Evolutionary conservation across 2,113 vertebrate genomes (phyloP).

Genomic region (Cyanoderma ruficeps): DNA sequence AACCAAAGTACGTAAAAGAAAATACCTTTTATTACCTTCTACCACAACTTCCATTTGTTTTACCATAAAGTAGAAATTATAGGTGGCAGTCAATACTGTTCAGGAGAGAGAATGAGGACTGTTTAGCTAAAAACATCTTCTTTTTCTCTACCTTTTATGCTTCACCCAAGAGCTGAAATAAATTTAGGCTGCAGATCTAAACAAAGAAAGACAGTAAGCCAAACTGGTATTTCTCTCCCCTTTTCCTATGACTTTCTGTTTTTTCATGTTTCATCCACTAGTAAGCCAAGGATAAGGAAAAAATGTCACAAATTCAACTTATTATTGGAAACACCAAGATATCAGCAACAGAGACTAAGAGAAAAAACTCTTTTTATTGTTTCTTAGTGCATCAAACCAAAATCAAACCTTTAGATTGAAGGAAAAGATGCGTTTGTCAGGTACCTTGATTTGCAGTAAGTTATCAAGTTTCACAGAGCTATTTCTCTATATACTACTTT

Average conservation of each 20-base stretch:
- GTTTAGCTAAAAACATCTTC: not conserved
- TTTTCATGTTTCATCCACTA: not conserved
- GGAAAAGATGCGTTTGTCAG: not conserved
- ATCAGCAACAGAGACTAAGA: not conserved
- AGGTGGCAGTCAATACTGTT: not conserved
- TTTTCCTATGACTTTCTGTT: not conserved
- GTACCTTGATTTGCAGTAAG: not conserved
- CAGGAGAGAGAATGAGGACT: not conserved
- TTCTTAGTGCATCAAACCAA: not conserved
- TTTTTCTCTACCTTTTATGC: not conserved
- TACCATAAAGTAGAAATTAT: not conserved
- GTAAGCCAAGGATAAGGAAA: not conserved
- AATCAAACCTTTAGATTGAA: not conserved
- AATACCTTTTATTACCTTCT: not conserved
- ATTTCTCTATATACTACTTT: not conserved
- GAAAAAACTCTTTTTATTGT: not conserved
- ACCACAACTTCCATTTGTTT: not conserved
- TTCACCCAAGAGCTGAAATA: not conserved
- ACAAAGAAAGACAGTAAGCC: constrained; percentile 35
- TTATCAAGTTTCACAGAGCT: not conserved
- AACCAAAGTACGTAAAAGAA: not conserved
- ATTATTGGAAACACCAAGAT: not conserved
- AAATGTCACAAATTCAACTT: not conserved
- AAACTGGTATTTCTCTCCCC: not conserved
- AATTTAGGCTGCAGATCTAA: not conserved